phyloP scores from a whole-genome alignment of 2,888 invertebrate species.

The Yponomeuta evonymella region DNA sequence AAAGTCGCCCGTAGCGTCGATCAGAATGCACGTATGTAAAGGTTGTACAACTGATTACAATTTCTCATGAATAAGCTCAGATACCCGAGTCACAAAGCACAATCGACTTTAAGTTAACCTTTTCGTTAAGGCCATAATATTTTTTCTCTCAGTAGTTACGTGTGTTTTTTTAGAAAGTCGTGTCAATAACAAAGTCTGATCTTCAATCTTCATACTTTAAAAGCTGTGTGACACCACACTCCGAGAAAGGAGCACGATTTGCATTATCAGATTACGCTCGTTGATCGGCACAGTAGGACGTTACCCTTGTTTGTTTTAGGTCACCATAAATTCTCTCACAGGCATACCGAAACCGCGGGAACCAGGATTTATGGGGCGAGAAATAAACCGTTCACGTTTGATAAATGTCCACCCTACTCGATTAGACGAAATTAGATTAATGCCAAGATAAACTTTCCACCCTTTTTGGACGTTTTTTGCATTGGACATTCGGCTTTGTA shows the following conservation, averaged over 20 bases:
- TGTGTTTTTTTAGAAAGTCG: too few relatives aligned
- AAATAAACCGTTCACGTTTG: constrained; percentile 38
- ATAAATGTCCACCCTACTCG: constrained; percentile 45
- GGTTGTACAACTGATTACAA: too few relatives aligned
- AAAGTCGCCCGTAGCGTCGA: too few relatives aligned
- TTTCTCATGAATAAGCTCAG: too few relatives aligned
- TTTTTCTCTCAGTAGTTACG: too few relatives aligned
- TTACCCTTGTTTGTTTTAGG: constrained; percentile 54
- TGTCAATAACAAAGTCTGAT: neutral
- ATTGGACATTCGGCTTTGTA: constrained; percentile 23
- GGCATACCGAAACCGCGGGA: constrained; percentile 52
- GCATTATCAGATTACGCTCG: constrained; percentile 27
- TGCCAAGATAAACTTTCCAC: constrained; percentile 4
- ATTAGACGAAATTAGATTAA: constrained; percentile 36
- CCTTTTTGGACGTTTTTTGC: neutral
- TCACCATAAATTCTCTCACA: constrained; percentile 57
- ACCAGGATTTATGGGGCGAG: constrained; percentile 55
- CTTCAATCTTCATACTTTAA: neutral
- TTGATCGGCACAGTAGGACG: constrained; percentile 42
- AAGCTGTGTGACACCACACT: constrained; percentile 20
- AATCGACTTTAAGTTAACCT: too few relatives aligned
- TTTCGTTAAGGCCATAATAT: too few relatives aligned
- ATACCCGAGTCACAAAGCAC: too few relatives aligned
- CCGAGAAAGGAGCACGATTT: constrained; percentile 20
- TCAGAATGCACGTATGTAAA: too few relatives aligned